phyloP scores from a whole-genome alignment of 2,888 invertebrate genomes.

The Macaria notata region DNA sequence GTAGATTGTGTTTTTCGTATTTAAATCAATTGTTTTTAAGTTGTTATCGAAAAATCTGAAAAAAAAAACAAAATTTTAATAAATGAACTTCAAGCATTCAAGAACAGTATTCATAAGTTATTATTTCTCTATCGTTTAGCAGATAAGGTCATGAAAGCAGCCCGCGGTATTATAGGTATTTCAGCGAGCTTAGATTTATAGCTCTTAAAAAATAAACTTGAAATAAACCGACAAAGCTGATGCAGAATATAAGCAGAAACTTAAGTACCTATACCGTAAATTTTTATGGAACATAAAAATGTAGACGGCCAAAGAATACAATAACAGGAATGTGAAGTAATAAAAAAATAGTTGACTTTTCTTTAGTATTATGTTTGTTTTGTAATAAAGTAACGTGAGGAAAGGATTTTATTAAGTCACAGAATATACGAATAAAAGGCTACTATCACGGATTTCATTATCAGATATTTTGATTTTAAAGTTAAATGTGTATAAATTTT shows the following conservation, averaged over 20 bases:
- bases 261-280: conserved; percentile 49
- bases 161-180: conserved; percentile 2
- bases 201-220: conserved; percentile 40
- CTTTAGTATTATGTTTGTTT: conserved; percentile 38
- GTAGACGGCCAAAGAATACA: conserved; percentile 44
- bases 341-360: conserved; percentile 43
- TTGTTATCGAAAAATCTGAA: no score
- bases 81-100: no score
- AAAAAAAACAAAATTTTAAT: no score
- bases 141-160: conserved; percentile 1
- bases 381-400: conserved; percentile 29
- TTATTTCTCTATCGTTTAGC: background rate
- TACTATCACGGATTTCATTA: no score
- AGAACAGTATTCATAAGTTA: no score
- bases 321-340: conserved; percentile 44
- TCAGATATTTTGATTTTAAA: no score
- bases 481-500: no score
- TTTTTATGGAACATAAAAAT: conserved; percentile 56
- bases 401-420: conserved; percentile 23
- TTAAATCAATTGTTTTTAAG: no score
- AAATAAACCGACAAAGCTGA: conserved; percentile 47
- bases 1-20: no score
- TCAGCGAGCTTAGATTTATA: conserved; percentile 23
- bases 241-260: conserved; percentile 45
- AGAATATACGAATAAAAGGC: conserved; percentile 8